These are phyloP conservation scores for Ia io DNA, from an alignment of 2,113 vertebrate species.

Conservation along the genomic window DNA sequence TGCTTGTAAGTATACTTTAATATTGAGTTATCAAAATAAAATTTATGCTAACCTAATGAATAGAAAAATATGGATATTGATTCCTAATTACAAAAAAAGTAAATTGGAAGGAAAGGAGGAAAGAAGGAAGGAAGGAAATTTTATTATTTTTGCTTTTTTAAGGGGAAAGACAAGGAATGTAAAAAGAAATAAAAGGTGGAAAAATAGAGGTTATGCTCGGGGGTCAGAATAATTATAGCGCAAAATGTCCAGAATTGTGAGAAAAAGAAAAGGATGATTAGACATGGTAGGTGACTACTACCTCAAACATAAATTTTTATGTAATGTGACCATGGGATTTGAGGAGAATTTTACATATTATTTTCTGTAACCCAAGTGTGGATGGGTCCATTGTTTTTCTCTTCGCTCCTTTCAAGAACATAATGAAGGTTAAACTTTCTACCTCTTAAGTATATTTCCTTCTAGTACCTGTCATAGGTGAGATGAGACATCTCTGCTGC, in stretches of 20 bases:
- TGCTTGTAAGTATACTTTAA: background rate
- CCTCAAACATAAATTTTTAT: background rate
- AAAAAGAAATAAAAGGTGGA: background rate
- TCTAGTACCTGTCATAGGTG: background rate
- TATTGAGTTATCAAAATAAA: background rate
- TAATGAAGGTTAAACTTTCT: background rate
- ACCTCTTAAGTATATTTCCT: background rate
- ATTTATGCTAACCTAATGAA: background rate
- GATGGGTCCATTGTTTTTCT: background rate
- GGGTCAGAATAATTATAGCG: background rate
- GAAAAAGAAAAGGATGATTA: background rate
- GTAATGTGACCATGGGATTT: background rate
- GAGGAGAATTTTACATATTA: background rate
- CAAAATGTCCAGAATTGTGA: background rate
- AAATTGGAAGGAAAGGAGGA: background rate
- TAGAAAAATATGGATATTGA: background rate
- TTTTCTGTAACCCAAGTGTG: background rate
- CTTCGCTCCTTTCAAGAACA: background rate
- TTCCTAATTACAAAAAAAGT: background rate
- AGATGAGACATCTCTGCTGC: background rate
- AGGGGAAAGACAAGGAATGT: background rate
- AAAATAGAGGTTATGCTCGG: background rate
- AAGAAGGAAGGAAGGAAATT: background rate
- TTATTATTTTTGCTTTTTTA: background rate
- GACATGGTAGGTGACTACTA: background rate